Evolutionary conservation across 2,113 vertebrate genomes (phyloP).

Genomic region (Pipra filicauda): DNA sequence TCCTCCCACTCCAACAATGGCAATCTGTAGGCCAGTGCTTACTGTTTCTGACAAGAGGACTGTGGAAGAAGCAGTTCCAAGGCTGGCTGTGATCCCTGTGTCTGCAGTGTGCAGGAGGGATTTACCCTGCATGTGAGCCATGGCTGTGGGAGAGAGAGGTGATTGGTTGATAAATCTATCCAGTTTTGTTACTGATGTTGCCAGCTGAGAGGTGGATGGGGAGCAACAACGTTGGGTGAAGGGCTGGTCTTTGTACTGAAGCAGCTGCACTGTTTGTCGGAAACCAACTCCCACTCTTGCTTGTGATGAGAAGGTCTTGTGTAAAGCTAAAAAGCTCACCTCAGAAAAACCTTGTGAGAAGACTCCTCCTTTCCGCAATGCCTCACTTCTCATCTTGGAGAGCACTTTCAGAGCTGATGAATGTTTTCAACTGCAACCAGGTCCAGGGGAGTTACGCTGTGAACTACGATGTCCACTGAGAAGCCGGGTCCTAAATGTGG

Average conservation of each 20-base stretch:
- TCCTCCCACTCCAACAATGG: neutral
- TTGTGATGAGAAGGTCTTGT: neutral
- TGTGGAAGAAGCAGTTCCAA: neutral
- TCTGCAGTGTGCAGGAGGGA: neutral
- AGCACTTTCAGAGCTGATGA: neutral
- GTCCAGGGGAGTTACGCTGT: neutral
- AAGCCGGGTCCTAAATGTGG: neutral
- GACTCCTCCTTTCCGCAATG: neutral
- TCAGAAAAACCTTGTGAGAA: neutral
- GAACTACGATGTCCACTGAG: neutral
- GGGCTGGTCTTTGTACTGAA: neutral
- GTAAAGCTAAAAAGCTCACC: neutral
- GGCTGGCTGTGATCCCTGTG: neutral
- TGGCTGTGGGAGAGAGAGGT: neutral
- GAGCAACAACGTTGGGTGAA: rapidly evolving
- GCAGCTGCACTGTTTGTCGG: rapidly evolving
- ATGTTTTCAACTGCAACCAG: neutral
- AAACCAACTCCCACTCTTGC: rapidly evolving
- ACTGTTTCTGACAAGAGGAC: rapidly evolving
- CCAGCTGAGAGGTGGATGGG: neutral
- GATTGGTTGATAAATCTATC: neutral
- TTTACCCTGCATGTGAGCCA: neutral
- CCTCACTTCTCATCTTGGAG: neutral
- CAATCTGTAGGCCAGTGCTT: rapidly evolving
- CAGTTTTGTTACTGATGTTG: neutral